phyloP scores from a whole-genome alignment of 2,888 invertebrate species.

The Torymus auratus region DNA sequence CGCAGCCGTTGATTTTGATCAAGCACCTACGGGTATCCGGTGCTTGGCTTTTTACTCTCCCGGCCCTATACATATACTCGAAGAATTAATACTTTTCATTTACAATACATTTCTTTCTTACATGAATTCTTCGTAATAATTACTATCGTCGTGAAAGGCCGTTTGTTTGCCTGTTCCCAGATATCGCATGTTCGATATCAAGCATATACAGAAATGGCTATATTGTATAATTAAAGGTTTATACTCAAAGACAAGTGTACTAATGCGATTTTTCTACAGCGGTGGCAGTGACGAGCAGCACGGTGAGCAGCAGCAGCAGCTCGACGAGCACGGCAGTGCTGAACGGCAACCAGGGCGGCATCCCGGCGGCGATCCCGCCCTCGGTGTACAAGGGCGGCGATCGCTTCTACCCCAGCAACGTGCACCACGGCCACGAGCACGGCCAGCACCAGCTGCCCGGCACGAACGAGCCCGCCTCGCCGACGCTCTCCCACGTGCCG shows the following conservation, averaged over 20 bases:
- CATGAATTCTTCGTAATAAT: too few species aligned
- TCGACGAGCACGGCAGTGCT: slow-evolving; percentile 73
- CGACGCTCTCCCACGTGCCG: slow-evolving; percentile 78
- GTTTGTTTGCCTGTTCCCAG: too few species aligned
- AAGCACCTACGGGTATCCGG: slow-evolving; percentile 23
- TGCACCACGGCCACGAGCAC: slow-evolving; percentile 66
- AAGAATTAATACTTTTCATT: neutral
- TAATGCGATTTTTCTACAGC: slow-evolving; percentile 68
- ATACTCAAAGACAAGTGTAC: too few species aligned
- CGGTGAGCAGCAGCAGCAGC: slow-evolving; percentile 75
- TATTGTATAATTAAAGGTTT: too few species aligned
- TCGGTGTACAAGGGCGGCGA: slow-evolving; percentile 76
- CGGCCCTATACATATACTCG: too few species aligned
- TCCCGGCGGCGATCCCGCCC: slow-evolving; percentile 75
- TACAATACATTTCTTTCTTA: neutral
- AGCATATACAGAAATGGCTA: too few species aligned
- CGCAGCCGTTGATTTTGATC: slow-evolving; percentile 41
- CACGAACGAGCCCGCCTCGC: slow-evolving; percentile 74
- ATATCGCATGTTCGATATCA: too few species aligned
- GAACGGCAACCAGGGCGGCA: slow-evolving; percentile 62
- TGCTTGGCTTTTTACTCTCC: neutral
- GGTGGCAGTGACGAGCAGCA: slow-evolving; percentile 78
- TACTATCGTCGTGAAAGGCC: too few species aligned
- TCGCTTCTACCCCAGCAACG: slow-evolving; percentile 74
- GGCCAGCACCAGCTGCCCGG: slow-evolving; percentile 69